Conservation (phyloP, 2,113 vertebrate species). For the Tenrec ecaudatus region DNA sequence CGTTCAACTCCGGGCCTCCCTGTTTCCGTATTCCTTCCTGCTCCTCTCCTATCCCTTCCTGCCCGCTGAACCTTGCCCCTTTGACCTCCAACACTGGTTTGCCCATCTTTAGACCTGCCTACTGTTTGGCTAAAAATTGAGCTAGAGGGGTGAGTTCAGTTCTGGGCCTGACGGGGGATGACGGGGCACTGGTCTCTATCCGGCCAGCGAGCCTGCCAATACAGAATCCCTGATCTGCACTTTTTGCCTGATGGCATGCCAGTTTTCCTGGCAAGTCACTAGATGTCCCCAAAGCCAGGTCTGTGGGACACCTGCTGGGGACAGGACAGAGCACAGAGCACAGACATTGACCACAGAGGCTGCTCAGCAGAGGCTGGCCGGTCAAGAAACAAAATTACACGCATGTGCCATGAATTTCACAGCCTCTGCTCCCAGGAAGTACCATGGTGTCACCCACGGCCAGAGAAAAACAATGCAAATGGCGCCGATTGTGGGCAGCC, state of each 20-base stretch:
- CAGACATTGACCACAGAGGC: neutral
- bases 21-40: too few relatives aligned
- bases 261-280: neutral
- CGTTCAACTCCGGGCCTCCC: too few relatives aligned
- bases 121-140: too few relatives aligned
- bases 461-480: neutral
- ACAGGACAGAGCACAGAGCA: neutral
- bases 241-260: neutral
- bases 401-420: neutral
- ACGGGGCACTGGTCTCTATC: too few relatives aligned
- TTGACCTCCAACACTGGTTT: too few relatives aligned
- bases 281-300: neutral
- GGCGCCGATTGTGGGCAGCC: neutral
- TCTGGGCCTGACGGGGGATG: too few relatives aligned
- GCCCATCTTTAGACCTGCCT: too few relatives aligned
- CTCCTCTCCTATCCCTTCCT: too few relatives aligned
- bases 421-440: neutral
- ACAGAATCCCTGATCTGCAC: neutral
- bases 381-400: neutral
- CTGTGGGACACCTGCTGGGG: neutral
- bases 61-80: too few relatives aligned
- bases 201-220: too few relatives aligned
- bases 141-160: too few relatives aligned
- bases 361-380: neutral
- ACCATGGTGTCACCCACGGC: neutral